phyloP scores from a whole-genome alignment of 2,113 vertebrate species.

The Coptodon rendalli region DNA sequence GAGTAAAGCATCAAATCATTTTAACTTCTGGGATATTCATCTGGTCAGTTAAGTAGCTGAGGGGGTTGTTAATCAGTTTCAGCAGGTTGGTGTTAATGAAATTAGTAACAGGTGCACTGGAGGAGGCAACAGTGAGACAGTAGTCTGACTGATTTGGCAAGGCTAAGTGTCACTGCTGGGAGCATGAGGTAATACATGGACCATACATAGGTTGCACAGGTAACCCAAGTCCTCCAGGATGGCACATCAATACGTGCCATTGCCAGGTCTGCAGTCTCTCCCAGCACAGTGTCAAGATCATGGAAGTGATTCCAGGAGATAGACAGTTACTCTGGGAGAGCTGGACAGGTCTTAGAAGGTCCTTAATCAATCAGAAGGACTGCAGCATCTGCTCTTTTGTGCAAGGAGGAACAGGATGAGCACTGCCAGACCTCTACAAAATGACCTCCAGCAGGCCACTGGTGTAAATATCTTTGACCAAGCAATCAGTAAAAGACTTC shows the following conservation, averaged over 20 bases:
- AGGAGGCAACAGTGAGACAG: neutral
- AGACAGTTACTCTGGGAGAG: neutral
- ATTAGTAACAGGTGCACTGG: neutral
- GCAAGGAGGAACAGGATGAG: neutral
- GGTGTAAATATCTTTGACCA: neutral
- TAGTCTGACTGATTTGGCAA: neutral
- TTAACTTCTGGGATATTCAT: neutral
- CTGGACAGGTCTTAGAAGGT: neutral
- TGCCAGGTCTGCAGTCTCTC: neutral
- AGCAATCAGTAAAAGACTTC: neutral
- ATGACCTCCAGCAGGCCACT: neutral
- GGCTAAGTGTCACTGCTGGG: neutral
- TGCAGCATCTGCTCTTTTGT: neutral
- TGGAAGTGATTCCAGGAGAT: neutral
- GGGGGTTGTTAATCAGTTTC: neutral
- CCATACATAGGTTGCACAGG: neutral
- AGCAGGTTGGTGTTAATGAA: neutral
- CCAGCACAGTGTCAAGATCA: neutral
- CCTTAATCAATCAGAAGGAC: neutral
- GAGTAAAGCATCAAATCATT: neutral
- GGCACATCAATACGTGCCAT: neutral
- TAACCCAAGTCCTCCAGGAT: neutral
- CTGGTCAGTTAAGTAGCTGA: neutral
- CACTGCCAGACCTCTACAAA: neutral
- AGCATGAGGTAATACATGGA: neutral